Evolutionary conservation across 2,797 vertebrate genomes (phyloP), one percentile per base, ranked within the genome.

Genomic region (Pseudomugil tenellus): DNA sequence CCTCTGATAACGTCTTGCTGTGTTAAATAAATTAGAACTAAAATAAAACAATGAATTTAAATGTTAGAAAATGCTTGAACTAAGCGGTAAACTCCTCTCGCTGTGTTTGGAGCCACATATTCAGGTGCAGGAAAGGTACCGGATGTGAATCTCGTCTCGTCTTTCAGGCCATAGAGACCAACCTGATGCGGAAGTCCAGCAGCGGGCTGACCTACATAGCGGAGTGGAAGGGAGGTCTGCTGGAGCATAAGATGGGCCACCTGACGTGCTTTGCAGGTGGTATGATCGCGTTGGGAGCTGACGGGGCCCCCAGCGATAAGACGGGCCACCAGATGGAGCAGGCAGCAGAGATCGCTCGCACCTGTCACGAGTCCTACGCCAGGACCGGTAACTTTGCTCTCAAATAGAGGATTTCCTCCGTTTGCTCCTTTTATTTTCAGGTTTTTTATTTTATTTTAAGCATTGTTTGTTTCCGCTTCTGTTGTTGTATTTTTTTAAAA

Each of bases 181-280:
- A 95, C 88, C 93, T 99, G 86, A 96, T 99, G 76, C 94, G 97
- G 48, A 97, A 95, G 86, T 99, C 98, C 0, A 96, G 94, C 0
- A 76, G 92, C 0, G 98, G 98, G 2, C 94, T 99, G 72, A 98
- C 94, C 0, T 99, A 99, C 91, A 98, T 99, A 0, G 98, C 97
- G 0, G 98, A 99, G 90, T 99, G 98, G 98, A 99, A 99, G 86
- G 97, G 97, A 0, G 98, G 98, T 0, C 94, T 98, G 8, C 94
- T 99, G 25, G 98, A 99, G 54, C 97, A 99, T 67, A 99, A 99
- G 92, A 99, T 99, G 98, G 98, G 98, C 17, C 98, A 99, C 81
- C 93, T 99, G 81, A 98, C 98, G 4, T 99, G 98, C 78, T 99
- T 99, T 37, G 96, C 98, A 0, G 98, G 98, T 1, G 98, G 97